phyloP scores from a whole-genome alignment of 2,888 invertebrate species.

The Blera fallax region DNA sequence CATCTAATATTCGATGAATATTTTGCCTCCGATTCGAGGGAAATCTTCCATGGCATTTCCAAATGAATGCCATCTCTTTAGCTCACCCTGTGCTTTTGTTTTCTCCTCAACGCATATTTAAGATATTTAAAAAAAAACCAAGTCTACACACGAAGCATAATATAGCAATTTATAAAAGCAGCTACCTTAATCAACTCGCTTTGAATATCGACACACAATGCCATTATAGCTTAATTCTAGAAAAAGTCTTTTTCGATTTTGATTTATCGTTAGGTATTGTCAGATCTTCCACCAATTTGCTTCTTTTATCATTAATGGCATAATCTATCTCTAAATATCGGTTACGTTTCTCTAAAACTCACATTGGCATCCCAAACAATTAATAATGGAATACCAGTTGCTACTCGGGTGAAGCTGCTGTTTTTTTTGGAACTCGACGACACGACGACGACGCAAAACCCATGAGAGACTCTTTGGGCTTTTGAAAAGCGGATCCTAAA shows the following conservation, averaged over 20 bases:
- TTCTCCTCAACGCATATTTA: not conserved
- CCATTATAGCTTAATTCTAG: constrained; percentile 45
- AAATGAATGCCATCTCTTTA: not conserved
- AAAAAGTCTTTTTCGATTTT: constrained; percentile 39
- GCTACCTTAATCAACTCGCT: constrained; percentile 40
- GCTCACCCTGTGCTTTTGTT: not conserved
- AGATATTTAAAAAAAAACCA: constrained; percentile 28
- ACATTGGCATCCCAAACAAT: constrained; percentile 51
- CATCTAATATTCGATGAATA: too few relatives aligned
- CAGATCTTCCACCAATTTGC: constrained; percentile 51
- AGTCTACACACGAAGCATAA: constrained; percentile 37
- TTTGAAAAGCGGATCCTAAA: constrained; percentile 35
- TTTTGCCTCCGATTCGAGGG: too few relatives aligned
- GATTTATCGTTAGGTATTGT: constrained; percentile 57
- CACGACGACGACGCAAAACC: not conserved
- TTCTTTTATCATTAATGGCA: constrained; percentile 61
- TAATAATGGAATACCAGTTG: constrained; percentile 62
- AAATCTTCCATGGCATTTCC: not conserved
- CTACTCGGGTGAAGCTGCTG: constrained; percentile 16
- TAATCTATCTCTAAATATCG: constrained; percentile 54
- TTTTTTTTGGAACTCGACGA: not conserved
- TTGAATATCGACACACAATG: constrained; percentile 29
- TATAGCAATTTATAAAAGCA: constrained; percentile 58
- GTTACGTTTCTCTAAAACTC: constrained; percentile 11
- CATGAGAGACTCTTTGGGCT: constrained; percentile 4